Conservation (phyloP, 2,888 invertebrate species). For the Lypha dubia region DNA sequence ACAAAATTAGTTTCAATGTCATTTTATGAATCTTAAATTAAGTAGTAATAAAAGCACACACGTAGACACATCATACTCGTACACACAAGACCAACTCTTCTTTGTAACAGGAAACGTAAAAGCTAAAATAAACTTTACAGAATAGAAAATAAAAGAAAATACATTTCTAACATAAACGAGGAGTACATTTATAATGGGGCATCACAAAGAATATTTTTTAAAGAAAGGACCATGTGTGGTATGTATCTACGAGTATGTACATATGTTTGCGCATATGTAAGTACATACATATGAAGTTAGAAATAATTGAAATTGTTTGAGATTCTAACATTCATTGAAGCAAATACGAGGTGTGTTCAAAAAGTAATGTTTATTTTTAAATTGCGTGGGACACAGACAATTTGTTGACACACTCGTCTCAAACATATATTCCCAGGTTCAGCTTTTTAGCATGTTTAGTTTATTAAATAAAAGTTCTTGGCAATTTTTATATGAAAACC, state of each 20-base stretch:
- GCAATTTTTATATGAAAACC: too few relatives aligned
- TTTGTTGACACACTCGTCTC: too few relatives aligned
- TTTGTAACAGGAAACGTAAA: neutral
- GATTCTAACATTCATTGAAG: neutral
- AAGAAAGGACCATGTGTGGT: constrained; percentile 12
- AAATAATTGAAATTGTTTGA: constrained; percentile 7
- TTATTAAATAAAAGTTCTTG: too few relatives aligned
- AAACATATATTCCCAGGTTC: too few relatives aligned
- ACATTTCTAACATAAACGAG: neutral
- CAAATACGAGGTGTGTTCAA: too few relatives aligned
- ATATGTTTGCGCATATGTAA: neutral
- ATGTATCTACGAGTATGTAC: too few relatives aligned
- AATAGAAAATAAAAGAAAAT: neutral
- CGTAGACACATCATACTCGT: neutral
- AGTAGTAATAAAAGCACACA: constrained; percentile 43
- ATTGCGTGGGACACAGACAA: too few relatives aligned
- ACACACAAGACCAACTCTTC: neutral
- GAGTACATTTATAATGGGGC: neutral
- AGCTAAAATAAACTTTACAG: constrained; percentile 7
- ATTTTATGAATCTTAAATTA: constrained; percentile 31
- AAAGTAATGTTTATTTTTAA: too few relatives aligned
- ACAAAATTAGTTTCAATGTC: constrained; percentile 57
- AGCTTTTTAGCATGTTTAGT: too few relatives aligned
- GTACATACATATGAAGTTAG: neutral
- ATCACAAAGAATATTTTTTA: neutral